A percentile compares a stretch with the other conserved stretches of the same genome.
Evolutionary conservation across 1,140 invertebrate genomes (phyloP).

Genomic region (Sweltsa coloradensis): DNA sequence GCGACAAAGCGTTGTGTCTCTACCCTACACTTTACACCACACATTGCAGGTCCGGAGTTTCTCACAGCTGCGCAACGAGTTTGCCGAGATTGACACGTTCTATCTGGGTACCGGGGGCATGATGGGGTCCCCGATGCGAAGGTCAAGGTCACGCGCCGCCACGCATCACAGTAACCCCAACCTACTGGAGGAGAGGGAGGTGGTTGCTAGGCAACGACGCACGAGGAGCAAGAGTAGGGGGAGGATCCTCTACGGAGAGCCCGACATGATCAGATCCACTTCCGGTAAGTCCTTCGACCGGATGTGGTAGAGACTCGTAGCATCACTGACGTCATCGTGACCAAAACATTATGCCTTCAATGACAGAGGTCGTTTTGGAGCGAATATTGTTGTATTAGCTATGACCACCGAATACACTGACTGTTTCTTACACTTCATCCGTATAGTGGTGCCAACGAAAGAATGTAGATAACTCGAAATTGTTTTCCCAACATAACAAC

Average conservation of each 20-base stretch:
- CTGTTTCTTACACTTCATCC: no score
- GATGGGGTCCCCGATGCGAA: conserved; percentile 44
- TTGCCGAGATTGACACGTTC: conserved; percentile 82
- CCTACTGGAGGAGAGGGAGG: conserved; percentile 11
- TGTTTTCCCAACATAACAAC: no score
- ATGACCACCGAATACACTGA: no score
- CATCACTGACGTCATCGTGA: neutral
- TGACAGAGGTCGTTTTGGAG: neutral
- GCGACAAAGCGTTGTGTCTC: no score
- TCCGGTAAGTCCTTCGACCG: neutral
- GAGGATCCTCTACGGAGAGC: conserved; percentile 45
- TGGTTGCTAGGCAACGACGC: conserved; percentile 19
- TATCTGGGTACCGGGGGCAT: conserved; percentile 57
- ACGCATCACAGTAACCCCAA: conserved; percentile 1
- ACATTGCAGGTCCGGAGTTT: conserved; percentile 81
- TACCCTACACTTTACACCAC: no score
- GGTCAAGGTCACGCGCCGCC: conserved; percentile 48
- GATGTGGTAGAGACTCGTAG: neutral
- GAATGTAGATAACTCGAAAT: no score
- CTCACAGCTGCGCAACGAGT: conserved; percentile 81
- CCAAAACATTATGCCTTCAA: no score
- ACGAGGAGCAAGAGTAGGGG: conserved; percentile 71
- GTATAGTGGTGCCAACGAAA: no score
- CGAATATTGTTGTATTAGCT: no score
- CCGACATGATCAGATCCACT: neutral